Evolutionary conservation across 2,113 vertebrate genomes (phyloP), one percentile per base, ranked within the genome.

Genomic region (Strigops habroptila): DNA sequence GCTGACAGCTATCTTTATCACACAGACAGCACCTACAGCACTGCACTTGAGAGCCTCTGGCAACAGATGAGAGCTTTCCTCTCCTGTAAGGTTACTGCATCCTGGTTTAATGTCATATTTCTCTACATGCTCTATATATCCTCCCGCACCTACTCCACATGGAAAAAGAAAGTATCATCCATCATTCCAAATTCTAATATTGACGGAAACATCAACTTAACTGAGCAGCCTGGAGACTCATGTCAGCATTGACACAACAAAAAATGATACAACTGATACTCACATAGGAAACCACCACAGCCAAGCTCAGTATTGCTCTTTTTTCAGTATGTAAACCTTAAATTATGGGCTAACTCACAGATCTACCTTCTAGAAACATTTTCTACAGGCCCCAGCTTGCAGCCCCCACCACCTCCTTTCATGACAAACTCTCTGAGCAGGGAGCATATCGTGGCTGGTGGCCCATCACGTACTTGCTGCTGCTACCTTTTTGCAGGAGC

Each of bases 1-100:
- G 73, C 81, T 92, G 92, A 92, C 77, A 92, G 81, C 91, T 92
- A 73, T 92, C 93, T 90, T 94, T 79, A 89, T 76, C 83, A 52
- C 52, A 49, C 44, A 86, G 82, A 63, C 44, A 22, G 86, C 77
- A 94, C 52, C 77, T 46, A 83, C 55, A 64, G 82, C 21, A 41
- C 21, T 18, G 52, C 57, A 84, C 53, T 13, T 30, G 33, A 78
- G 31, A 82, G 69, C 62, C 51, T 69, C 65, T 2, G 8, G 62
- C 59, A 84, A 73, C n/a, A 60, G 48, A 28, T 11, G 11, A 43
- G 30, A 33, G 19, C n/a, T 23, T 44, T 91, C 48, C 74, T 51
- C 69, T 89, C 78, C 21, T 48, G 21, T 39, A 46, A 68, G 15
- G 33, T 37, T 87, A 53, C 55, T 30, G 60, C 51, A 63, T 39